Evolutionary conservation across 1,140 invertebrate species (phyloP), one percentile per base, ranked within the genome.

Genomic region (Andricus grossulariae): DNA sequence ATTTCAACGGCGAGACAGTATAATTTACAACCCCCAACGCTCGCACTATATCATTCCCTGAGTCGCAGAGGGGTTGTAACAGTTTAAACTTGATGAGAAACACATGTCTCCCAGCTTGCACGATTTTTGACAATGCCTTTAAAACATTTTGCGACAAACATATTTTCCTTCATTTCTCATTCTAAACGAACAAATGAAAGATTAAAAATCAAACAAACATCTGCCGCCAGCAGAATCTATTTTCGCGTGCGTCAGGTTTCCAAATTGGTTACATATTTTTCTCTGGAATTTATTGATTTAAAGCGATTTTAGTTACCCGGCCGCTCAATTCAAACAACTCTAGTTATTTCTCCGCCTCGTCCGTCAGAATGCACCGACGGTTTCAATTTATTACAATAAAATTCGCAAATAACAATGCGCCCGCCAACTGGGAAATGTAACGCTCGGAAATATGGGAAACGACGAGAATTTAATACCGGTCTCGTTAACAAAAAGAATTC

Each of bases 301-400:
- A 54, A 54, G 18, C n/a, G 18, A 54, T 54, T n/a, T 18, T 54
- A 18, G 52, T 54, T 54, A 18, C 5, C 52, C 11, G 52, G 1
- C 4, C 52, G n/a, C 10, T 54, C 52, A 18, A 54, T 45, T 45
- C 39, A 45, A 45, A 45, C 39, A n/a, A 54, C 52, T 54, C 8
- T 18, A 54, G 52, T 54, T 54, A 54, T 54, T 54, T 54, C 18
- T 19, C 39, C 10, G 39, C 5, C 10, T 18, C 3, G n/a, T 54
- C 10, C 13, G 16, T 54, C 52, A 54, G 18, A 54, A 16, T 54
- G 52, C 16, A 54, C 16, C 52, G n/a, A 18, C 13, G 16, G 18
- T 54, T 54, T 54, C 52, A 54, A 54, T 54, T 54, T 54, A 54
- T n/a, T 54, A 54, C 16, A 54, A 45, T 18, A 54, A 54, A 54